phyloP scores from a whole-genome alignment of 1,140 invertebrate genomes.

The Agrypnia vestita region DNA sequence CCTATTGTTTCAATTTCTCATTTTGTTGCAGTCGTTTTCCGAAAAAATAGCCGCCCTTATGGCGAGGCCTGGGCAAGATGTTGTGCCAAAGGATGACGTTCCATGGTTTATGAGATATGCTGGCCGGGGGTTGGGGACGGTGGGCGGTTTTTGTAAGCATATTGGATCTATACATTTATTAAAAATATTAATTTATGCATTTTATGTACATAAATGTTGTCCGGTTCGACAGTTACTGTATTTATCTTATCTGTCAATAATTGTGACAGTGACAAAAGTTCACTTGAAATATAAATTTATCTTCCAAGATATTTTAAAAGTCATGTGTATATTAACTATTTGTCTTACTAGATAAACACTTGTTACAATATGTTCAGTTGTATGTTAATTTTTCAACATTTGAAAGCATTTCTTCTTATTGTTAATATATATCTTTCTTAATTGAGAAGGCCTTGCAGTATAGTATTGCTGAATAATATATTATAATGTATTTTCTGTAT shows the following conservation, averaged over 20 bases:
- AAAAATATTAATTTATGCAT: slow-evolving; percentile 13
- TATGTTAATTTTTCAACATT: too few species aligned
- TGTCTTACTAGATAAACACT: too few species aligned
- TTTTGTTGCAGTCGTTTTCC: slow-evolving; percentile 79
- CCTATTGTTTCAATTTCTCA: slow-evolving; percentile 3
- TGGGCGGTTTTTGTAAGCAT: slow-evolving; percentile 85
- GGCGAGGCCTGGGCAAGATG: slow-evolving; percentile 84
- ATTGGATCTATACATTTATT: slow-evolving; percentile 48
- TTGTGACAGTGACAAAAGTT: background rate
- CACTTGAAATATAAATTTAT: too few species aligned
- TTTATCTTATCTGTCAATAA: slow-evolving; percentile 23
- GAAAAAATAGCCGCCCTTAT: slow-evolving; percentile 85
- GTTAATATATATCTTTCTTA: too few species aligned
- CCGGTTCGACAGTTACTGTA: background rate
- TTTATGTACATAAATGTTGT: background rate
- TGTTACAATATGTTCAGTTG: too few species aligned
- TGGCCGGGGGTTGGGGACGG: slow-evolving; percentile 86
- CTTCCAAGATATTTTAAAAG: too few species aligned
- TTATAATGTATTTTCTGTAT: too few species aligned
- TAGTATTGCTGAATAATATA: too few species aligned
- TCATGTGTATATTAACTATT: too few species aligned
- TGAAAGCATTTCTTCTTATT: too few species aligned
- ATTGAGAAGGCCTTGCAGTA: too few species aligned
- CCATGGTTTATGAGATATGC: slow-evolving; percentile 93
- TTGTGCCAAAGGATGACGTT: slow-evolving; percentile 83